Evolutionary conservation across 64 coral and sea anemone species (phyloP).

Genomic region (Actinia tenebrosa): DNA sequence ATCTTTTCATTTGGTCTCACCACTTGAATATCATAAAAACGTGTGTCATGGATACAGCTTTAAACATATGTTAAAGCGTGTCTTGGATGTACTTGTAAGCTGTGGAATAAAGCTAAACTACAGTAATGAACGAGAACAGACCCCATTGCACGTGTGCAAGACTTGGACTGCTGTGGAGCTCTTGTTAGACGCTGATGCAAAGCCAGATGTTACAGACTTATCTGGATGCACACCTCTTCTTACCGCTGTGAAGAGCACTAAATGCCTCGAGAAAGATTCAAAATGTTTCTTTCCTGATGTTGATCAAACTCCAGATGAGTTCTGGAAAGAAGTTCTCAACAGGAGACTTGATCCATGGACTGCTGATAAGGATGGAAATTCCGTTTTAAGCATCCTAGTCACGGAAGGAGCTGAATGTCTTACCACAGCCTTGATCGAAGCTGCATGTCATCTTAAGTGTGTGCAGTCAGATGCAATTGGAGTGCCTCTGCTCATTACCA

Average conservation of each 20-base stretch:
- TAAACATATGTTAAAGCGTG: too few relatives aligned
- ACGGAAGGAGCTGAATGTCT: fast-evolving
- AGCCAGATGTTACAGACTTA: neutral
- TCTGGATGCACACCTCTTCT: neutral
- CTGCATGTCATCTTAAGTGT: neutral
- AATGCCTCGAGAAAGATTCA: neutral
- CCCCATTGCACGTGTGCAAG: too few relatives aligned
- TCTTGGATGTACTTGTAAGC: too few relatives aligned
- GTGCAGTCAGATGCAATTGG: too few relatives aligned
- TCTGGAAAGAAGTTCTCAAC: neutral
- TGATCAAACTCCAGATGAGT: neutral
- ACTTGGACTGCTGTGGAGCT: too few relatives aligned
- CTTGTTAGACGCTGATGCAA: too few relatives aligned
- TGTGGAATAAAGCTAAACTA: too few relatives aligned
- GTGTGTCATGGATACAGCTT: too few relatives aligned
- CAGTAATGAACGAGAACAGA: too few relatives aligned
- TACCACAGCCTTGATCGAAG: neutral
- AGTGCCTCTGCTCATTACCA: neutral
- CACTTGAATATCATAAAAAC: too few relatives aligned
- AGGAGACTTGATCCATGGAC: neutral
- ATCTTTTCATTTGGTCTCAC: too few relatives aligned
- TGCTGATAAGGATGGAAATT: neutral
- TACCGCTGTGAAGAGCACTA: neutral
- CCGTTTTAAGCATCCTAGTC: neutral
- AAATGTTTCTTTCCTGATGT: neutral